A percentile compares a stretch with the other conserved stretches of the same genome.
These are phyloP conservation scores for Lophius americanus DNA, from an alignment of 2,797 vertebrate species.

Conservation along the genomic window DNA sequence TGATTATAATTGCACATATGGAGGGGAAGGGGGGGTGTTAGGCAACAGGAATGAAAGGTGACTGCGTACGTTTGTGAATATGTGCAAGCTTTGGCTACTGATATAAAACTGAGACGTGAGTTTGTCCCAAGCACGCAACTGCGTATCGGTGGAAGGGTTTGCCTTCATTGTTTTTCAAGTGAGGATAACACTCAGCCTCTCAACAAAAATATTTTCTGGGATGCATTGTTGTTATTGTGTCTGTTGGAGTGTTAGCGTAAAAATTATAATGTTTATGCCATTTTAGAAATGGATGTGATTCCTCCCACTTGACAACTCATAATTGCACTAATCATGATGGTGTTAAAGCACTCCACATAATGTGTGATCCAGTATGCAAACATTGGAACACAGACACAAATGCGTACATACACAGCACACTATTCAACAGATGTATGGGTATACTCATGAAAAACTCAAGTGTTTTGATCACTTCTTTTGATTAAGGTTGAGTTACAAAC, in stretches of 20 bases:
- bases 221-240: conserved; percentile 47
- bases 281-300: conserved; percentile 76
- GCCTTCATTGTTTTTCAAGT: conserved; percentile 60
- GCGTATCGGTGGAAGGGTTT: conserved; percentile 26
- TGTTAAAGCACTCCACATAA: conserved; percentile 73
- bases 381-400: conserved; percentile 40
- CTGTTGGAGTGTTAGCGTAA: conserved; percentile 31
- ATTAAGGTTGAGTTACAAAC: conserved; percentile 69
- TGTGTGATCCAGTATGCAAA: conserved; percentile 51
- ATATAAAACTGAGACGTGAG: conserved; percentile 30
- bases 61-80: conserved; percentile 21
- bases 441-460: conserved; percentile 58
- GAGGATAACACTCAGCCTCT: conserved; percentile 59
- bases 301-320: conserved; percentile 77
- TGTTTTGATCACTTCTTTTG: conserved; percentile 63
- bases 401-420: background rate
- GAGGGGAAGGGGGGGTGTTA: conserved; percentile 64
- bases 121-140: conserved; percentile 11
- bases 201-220: conserved; percentile 56
- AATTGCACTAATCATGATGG: conserved; percentile 68
- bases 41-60: conserved; percentile 63
- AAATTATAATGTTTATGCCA: conserved; percentile 64
- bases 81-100: conserved; percentile 19
- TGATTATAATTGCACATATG: conserved; percentile 85
- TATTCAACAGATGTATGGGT: conserved; percentile 50